Evolutionary conservation across 2,888 invertebrate genomes (phyloP).

Genomic region (Sussaba pulchella): DNA sequence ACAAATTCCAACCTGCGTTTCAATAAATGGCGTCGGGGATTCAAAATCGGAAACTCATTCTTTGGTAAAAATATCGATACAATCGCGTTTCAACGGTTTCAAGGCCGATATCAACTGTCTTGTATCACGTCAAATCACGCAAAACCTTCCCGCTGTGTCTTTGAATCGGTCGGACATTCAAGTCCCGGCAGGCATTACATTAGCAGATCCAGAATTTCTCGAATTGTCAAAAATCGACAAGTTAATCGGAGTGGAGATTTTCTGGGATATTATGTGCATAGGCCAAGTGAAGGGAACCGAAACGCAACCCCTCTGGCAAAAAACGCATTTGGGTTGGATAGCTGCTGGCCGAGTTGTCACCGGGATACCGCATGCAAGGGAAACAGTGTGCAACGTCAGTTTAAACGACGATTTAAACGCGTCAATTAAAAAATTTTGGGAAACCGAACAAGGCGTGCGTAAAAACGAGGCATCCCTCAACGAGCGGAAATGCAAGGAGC

Average conservation of each 20-base stretch:
- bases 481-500: slow-evolving; percentile 30
- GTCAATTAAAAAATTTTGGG: background rate
- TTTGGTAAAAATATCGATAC: background rate
- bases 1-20: background rate
- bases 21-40: slow-evolving; percentile 21
- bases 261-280: slow-evolving; percentile 7
- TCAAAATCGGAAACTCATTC: background rate
- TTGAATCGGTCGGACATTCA: slow-evolving; percentile 18
- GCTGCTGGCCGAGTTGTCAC: slow-evolving; percentile 16
- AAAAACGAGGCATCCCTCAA: background rate
- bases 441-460: slow-evolving; percentile 2
- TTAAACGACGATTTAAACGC: background rate
- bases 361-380: background rate
- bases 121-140: slow-evolving; percentile 50
- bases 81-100: slow-evolving; percentile 32
- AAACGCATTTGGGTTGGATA: slow-evolving; percentile 49
- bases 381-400: background rate
- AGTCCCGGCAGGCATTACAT: slow-evolving; percentile 37
- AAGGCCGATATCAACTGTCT: slow-evolving; percentile 41
- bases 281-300: slow-evolving; percentile 11
- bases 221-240: slow-evolving; percentile 41
- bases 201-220: slow-evolving; percentile 63
- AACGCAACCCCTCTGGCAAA: slow-evolving; percentile 11
- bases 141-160: slow-evolving; percentile 37
- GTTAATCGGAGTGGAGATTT: slow-evolving; percentile 31